phyloP scores from a whole-genome alignment of 2,797 vertebrate species.

The Todus mexicanus region DNA sequence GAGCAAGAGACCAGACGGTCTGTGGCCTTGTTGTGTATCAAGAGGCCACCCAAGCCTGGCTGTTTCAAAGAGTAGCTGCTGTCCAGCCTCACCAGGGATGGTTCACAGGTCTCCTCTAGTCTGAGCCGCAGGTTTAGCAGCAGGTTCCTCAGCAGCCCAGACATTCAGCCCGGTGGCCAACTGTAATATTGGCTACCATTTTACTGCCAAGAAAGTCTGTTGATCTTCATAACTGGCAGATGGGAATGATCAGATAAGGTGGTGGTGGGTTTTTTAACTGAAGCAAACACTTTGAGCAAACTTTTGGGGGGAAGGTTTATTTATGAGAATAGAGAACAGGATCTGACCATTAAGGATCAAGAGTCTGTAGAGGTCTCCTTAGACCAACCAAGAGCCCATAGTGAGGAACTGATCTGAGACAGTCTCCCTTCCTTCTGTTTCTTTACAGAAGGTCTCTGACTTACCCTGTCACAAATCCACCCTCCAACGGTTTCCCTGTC shows the following conservation, averaged over 20 bases:
- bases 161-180: not conserved
- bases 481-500: not conserved
- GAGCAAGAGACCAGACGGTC: not conserved
- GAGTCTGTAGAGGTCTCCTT: not conserved
- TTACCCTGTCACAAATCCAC: not conserved
- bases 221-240: not conserved
- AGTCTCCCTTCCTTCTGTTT: not conserved
- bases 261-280: not conserved
- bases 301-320: not conserved
- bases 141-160: not conserved
- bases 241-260: not conserved
- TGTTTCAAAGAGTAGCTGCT: not conserved
- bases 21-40: not conserved
- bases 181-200: not conserved
- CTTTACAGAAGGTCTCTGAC: not conserved
- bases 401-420: not conserved
- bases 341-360: not conserved
- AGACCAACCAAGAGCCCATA: not conserved
- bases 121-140: not conserved
- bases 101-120: not conserved
- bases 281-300: not conserved
- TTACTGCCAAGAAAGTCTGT: not conserved
- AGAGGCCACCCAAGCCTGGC: not conserved
- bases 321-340: not conserved
- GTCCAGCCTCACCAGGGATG: not conserved